Base-by-base conservation (phyloP, 1,140 invertebrate genomes). In the Leptestheria dahalacensis region DNA sequence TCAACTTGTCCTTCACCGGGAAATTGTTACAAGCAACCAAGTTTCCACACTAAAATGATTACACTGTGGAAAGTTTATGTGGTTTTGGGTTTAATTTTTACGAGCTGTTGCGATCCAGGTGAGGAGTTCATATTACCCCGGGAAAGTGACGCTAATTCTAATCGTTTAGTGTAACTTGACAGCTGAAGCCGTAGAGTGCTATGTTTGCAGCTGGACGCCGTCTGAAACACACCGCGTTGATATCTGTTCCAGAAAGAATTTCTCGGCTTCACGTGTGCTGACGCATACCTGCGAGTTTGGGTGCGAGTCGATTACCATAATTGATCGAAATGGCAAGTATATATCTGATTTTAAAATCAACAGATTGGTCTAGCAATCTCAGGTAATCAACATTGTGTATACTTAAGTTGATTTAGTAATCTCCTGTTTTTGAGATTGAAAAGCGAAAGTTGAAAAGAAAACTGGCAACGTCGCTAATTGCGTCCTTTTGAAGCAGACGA, bases 141-240 rank as follows among this genome's bases (percentile, higher is more conserved):
- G n/a, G n/a, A n/a, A n/a, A n/a, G n/a, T n/a, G n/a, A n/a, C n/a
- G n/a, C n/a, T 51, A 51, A 51, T 2, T 3, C 23, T 2, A 9
- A 49, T 20, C 50, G 48, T 49, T 49, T 28, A 18, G 6, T 59
- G 6, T 26, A 12, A 48, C 33, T 46, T 15, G 1, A 12, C 12
- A 59, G 57, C 50, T 47, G 46, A 48, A 21, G 57, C 29, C 24
- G 25, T 59, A 11, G 29, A 59, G 26, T 59, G 57, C 47, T 59
- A 59, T 48, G 57, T 59, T 21, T 59, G 57, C 46, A 59, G 57
- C 48, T 59, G 57, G 57, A 49, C 57, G 21, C 57, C 57, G 1
- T 33, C 57, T 9, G 57, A 59, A 28, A 47, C 46, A 52, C 24
- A 52, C 28, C 50, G 50, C 23, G 46, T 28, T 3, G 57, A 59